phyloP scores from a whole-genome alignment of 2,797 vertebrate genomes.

The Potorous gilbertii region DNA sequence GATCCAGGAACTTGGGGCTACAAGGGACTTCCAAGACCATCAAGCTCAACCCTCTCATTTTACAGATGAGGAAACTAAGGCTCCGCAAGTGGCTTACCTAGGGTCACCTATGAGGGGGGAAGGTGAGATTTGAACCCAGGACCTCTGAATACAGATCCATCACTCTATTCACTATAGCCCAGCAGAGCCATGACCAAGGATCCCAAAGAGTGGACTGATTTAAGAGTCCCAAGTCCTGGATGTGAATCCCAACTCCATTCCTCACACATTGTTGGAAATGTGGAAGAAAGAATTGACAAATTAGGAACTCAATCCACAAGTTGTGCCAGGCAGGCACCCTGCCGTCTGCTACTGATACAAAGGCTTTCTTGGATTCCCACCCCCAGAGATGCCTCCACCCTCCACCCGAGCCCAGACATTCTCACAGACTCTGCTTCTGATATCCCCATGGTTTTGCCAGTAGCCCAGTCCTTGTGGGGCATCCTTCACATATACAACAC shows the following conservation, averaged over 20 bases:
- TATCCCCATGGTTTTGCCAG: background rate
- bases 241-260: too few relatives aligned
- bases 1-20: background rate
- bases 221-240: background rate
- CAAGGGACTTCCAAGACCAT: background rate
- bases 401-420: background rate
- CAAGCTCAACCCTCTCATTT: background rate
- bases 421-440: background rate
- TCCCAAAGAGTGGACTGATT: background rate
- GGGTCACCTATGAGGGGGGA: too few relatives aligned
- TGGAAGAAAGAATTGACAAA: background rate
- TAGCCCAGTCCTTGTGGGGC: background rate
- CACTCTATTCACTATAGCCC: too few relatives aligned
- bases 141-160: background rate
- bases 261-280: too few relatives aligned
- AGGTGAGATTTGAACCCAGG: background rate
- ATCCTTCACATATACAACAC: background rate
- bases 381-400: background rate
- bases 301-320: background rate
- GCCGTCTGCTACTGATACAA: too few relatives aligned
- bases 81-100: background rate
- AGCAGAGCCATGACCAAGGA: background rate
- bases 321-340: background rate
- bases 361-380: background rate
- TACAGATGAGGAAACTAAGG: background rate